Evolutionary conservation across 1,140 invertebrate species (phyloP).

Genomic region (Drepana arcuata): DNA sequence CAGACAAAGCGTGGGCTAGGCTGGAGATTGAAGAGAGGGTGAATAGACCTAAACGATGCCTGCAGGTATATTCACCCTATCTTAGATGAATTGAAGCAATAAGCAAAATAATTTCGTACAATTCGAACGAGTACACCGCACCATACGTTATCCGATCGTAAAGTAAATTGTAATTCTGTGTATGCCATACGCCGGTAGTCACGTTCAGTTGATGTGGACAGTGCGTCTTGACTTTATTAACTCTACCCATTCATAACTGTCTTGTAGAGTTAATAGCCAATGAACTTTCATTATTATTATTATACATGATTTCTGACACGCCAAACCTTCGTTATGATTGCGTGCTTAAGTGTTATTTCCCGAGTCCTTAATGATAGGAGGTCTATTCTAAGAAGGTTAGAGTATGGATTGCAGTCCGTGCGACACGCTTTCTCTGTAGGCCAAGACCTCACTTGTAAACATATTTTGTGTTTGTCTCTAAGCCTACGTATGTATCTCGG

Average conservation of each 20-base stretch:
- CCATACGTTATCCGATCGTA: slow-evolving; percentile 37
- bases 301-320: slow-evolving; percentile 4
- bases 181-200: slow-evolving; percentile 24
- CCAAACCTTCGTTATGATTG: slow-evolving; percentile 13
- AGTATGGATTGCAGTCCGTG: no score
- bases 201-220: slow-evolving; percentile 26
- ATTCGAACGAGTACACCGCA: no score
- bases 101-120: no score
- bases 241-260: slow-evolving; percentile 34
- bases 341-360: slow-evolving; percentile 1
- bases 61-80: no score
- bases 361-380: no score
- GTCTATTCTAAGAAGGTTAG: no score
- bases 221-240: slow-evolving; percentile 33
- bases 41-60: no score
- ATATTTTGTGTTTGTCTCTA: slow-evolving; percentile 25
- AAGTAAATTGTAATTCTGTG: slow-evolving; percentile 46
- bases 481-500: slow-evolving; percentile 20
- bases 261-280: slow-evolving; percentile 10
- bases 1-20: no score
- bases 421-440: no score
- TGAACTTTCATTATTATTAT: slow-evolving; percentile 10
- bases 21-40: no score
- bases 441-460: no score
- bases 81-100: no score